Conservation (phyloP, 30 jellyfish, hydroid and myxozoan genomes). For the Mastigias papua region DNA sequence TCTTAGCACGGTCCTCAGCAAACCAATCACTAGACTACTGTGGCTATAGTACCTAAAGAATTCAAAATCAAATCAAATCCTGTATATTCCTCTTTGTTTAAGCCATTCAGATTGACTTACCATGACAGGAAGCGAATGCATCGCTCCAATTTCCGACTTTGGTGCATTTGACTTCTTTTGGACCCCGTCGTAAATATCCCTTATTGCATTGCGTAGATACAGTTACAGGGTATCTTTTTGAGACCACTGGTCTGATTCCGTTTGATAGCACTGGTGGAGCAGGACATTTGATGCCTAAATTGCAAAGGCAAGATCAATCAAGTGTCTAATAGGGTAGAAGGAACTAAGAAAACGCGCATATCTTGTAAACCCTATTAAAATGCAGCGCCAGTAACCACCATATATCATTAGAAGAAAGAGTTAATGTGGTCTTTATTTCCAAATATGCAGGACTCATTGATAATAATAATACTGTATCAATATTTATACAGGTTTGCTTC, state of each 20-base stretch:
- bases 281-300: conserved; percentile 58
- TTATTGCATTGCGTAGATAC: conserved; percentile 52
- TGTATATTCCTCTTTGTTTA: too few relatives aligned
- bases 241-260: conserved; percentile 37
- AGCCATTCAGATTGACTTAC: conserved; percentile 36
- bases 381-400: too few relatives aligned
- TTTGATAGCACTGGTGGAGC: conserved; percentile 46
- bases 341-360: background rate
- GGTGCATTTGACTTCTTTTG: conserved; percentile 43
- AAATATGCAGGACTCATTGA: too few relatives aligned
- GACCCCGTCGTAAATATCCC: conserved; percentile 73
- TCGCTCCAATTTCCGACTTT: conserved; percentile 81
- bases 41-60: too few relatives aligned
- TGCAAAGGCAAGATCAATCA: background rate
- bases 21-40: too few relatives aligned
- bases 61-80: too few relatives aligned
- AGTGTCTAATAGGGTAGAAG: background rate
- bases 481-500: too few relatives aligned
- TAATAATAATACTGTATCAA: too few relatives aligned
- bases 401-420: too few relatives aligned
- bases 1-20: too few relatives aligned
- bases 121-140: conserved; percentile 63
- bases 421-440: too few relatives aligned
- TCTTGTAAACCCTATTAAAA: too few relatives aligned
- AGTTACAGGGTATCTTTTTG: conserved; percentile 65